Percentiles rank a stretch among this genome's conserved stretches.
phyloP scores from a whole-genome alignment of 2,797 vertebrate genomes.

The Silurus aristotelis region DNA sequence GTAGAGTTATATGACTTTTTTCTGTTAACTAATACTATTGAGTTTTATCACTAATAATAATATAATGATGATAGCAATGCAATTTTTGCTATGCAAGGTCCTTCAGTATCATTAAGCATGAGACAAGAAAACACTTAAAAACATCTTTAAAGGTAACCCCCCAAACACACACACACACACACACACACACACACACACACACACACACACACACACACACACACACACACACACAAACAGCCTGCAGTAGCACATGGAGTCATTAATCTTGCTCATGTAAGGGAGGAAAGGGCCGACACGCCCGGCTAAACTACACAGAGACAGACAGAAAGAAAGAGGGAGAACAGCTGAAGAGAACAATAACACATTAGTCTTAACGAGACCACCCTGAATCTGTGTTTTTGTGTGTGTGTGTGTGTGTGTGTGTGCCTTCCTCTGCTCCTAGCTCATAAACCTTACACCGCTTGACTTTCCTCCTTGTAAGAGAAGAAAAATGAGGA shows the following conservation, averaged over 20 bases:
- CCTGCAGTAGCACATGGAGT: slow-evolving; percentile 36
- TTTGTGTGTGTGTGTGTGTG: slow-evolving; percentile 7
- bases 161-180: slow-evolving; percentile 13
- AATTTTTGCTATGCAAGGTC: not conserved
- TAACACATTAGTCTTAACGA: slow-evolving; percentile 54
- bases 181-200: slow-evolving; percentile 18
- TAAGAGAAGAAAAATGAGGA: not conserved
- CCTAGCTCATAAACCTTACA: slow-evolving; percentile 23
- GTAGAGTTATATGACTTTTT: not conserved
- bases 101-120: not conserved
- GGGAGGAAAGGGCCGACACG: slow-evolving; percentile 25
- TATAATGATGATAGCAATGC: not conserved
- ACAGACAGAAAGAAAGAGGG: slow-evolving; percentile 18
- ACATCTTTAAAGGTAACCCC: not conserved
- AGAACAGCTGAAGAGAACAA: slow-evolving; percentile 39
- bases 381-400: slow-evolving; percentile 62
- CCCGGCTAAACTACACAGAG: slow-evolving; percentile 38
- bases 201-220: slow-evolving; percentile 16
- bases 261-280: slow-evolving; percentile 49
- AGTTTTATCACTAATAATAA: not conserved
- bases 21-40: too few relatives aligned
- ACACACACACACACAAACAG: slow-evolving; percentile 23
- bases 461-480: not conserved
- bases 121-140: not conserved
- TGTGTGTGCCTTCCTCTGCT: not conserved